phyloP scores from a whole-genome alignment of 1,140 invertebrate species.

The Venturia canescens region DNA sequence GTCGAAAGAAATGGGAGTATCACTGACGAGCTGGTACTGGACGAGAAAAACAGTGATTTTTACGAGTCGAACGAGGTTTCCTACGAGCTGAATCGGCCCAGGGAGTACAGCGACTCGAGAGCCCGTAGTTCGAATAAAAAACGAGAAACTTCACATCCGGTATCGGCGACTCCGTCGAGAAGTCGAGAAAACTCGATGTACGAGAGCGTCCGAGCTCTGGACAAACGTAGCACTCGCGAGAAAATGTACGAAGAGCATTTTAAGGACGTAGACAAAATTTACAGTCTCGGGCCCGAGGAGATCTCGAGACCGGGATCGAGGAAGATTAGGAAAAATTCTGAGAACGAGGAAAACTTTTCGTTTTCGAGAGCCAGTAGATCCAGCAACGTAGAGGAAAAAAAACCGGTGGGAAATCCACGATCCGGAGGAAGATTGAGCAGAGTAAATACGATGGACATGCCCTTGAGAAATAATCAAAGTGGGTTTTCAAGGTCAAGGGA shows the following conservation, averaged over 20 bases:
- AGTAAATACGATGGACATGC: constrained; percentile 62
- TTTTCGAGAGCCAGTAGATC: neutral
- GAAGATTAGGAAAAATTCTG: constrained; percentile 41
- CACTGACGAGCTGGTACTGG: constrained; percentile 34
- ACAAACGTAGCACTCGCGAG: constrained; percentile 37
- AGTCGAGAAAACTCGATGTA: constrained; percentile 63
- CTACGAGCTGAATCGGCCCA: constrained; percentile 50
- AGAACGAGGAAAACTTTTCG: constrained; percentile 18
- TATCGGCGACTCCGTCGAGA: neutral
- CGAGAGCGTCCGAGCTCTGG: constrained; percentile 45
- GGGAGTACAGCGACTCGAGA: too few relatives aligned
- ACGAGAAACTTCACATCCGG: neutral
- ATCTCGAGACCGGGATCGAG: constrained; percentile 52
- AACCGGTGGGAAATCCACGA: neutral
- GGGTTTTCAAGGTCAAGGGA: neutral
- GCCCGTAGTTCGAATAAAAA: neutral
- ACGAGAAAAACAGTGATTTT: constrained; percentile 45
- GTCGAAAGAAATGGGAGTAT: constrained; percentile 37
- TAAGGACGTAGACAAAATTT: constrained; percentile 73
- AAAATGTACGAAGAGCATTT: constrained; percentile 65
- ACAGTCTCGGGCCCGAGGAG: constrained; percentile 64
- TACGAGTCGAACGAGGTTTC: constrained; percentile 56
- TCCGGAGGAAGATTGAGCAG: constrained; percentile 44
- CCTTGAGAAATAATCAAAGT: constrained; percentile 50
- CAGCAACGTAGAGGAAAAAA: constrained; percentile 24